Evolutionary conservation across 2,797 vertebrate species (phyloP).

Genomic region (Holocentrus rufus): DNA sequence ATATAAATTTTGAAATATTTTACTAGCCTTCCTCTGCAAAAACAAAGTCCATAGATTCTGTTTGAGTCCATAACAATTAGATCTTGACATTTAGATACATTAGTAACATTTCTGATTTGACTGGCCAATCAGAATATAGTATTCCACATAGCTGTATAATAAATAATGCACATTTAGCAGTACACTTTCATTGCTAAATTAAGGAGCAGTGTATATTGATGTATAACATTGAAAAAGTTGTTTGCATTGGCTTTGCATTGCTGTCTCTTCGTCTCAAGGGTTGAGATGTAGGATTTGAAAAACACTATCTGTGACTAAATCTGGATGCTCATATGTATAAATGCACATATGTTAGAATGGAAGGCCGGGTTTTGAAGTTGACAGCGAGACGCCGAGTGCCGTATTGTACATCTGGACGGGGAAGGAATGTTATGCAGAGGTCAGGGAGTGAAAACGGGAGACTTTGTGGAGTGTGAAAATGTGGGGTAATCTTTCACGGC

Average conservation of each 20-base stretch:
- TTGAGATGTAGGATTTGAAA: constrained; percentile 4
- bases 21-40: no score
- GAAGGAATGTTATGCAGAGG: constrained; percentile 26
- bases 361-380: neutral
- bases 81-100: no score
- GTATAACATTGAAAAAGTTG: constrained; percentile 36
- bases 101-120: no score
- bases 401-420: constrained; percentile 31
- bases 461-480: constrained; percentile 47
- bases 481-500: constrained; percentile 56
- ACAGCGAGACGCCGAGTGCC: neutral
- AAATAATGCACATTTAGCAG: neutral
- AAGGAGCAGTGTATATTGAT: neutral
- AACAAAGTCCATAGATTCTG: no score
- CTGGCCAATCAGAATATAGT: no score
- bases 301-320: neutral
- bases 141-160: no score
- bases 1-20: no score
- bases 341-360: constrained; percentile 15
- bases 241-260: constrained; percentile 13
- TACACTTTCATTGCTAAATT: neutral
- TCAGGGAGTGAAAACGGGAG: constrained; percentile 39
- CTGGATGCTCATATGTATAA: constrained; percentile 13
- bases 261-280: constrained; percentile 14
- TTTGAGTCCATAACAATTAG: no score